A percentile compares a stretch with the other conserved stretches of the same genome.
phyloP scores from a whole-genome alignment of 2,888 invertebrate species.

The Scrobipalpa costella region DNA sequence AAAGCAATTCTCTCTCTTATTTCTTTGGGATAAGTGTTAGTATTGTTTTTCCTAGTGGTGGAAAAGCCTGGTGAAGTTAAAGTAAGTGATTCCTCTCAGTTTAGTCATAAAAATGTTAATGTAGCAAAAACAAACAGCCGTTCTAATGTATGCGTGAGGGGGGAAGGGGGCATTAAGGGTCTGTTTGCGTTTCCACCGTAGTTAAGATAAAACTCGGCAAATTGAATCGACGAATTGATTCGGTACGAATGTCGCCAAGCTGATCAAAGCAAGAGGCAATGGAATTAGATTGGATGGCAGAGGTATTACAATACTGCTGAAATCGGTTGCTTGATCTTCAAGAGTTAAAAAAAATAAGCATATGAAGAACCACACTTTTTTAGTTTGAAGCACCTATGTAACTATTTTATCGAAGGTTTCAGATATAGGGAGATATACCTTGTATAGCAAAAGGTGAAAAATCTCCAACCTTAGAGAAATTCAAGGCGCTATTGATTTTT shows the following conservation, averaged over 20 bases:
- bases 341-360: no score
- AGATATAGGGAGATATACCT: no score
- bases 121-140: constrained; percentile 75
- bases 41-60: constrained; percentile 23
- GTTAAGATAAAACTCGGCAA: constrained; percentile 52
- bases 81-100: constrained; percentile 75
- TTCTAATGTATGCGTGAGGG: constrained; percentile 74
- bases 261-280: constrained; percentile 11
- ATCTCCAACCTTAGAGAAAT: no score
- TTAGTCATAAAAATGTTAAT: constrained; percentile 81
- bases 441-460: no score
- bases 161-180: constrained; percentile 64
- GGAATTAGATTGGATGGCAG: not conserved
- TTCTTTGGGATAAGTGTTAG: constrained; percentile 24
- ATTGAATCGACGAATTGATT: constrained; percentile 55
- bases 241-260: constrained; percentile 10
- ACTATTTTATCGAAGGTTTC: no score
- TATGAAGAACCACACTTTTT: no score
- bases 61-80: constrained; percentile 49
- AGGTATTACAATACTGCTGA: not conserved
- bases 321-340: no score
- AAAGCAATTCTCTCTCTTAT: constrained; percentile 31
- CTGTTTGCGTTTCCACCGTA: constrained; percentile 52
- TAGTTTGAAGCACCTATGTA: no score
- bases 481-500: no score